Base-by-base conservation (phyloP, 2,888 invertebrate genomes). In the Spilarctia lutea region DNA sequence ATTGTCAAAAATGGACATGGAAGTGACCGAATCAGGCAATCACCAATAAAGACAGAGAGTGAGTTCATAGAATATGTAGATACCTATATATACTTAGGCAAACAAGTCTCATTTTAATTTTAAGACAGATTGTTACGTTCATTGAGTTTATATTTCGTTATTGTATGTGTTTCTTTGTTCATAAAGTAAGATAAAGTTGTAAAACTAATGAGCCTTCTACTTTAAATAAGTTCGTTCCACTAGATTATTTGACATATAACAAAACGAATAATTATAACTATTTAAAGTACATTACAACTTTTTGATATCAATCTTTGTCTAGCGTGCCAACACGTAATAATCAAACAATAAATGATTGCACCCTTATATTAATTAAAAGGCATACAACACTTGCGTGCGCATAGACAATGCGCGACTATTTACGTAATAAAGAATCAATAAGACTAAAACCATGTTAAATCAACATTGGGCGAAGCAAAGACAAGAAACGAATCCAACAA, bases 381-480 rank as follows among this genome's bases (percentile, higher is more conserved):
- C 87, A 87, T 89, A 85, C 85, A 85, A 82, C 81, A 89, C 87
- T 95, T 90, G 95, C 95, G 95, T 95, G 95, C 93, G 92, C 91
- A 89, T 90, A 91, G 94, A 94, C 95, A 94, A 91, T 90, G 93
- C 92, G 92, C 93, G 94, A 93, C 93, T 89, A 89, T 91, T 90
- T 90, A 89, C 92, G 93, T 92, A 92, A 94, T 94, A 95, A 95
- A 95, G 95, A 95, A 96, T 96, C 96, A 95, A 96, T 96, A 96
- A 94, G 91, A 94, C 94, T 95, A 95, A 95, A 95, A 95, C 95
- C 94, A 91, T 94, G 95, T 94, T 96, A 95, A 95, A 95, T 95
- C 95, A 96, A 96, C 95, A 96, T 95, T 93, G 95, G 94, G 93
- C 91, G 92, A 92, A 92, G 91, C 94, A 95, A 91, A 94, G 95